Evolutionary conservation across 2,797 vertebrate genomes (phyloP), one percentile per base, ranked within the genome.

Genomic region (Coranthus polyacanthus): DNA sequence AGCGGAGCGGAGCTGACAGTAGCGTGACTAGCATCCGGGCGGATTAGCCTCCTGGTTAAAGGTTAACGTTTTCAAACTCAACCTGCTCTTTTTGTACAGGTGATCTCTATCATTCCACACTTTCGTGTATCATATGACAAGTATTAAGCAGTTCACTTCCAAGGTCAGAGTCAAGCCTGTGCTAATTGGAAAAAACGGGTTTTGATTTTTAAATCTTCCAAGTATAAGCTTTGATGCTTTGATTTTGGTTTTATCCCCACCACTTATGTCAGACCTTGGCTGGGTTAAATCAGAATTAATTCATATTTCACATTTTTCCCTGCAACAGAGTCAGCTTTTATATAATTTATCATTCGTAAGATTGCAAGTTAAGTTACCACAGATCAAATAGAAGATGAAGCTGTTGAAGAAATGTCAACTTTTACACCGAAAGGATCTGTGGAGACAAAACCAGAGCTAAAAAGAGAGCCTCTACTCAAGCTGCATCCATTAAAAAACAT

Each of bases 31-130:
- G 64, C 85, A 68, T 86, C 80, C 62, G 50, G 73, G 79, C 63
- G 81, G 88, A 89, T 91, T 85, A 89, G 67, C 71, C 38, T n/a
- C 6, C 42, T 6, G 58, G 76, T 57, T 50, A 76, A 75, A 79
- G 64, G 66, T 54, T 54, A 63, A 38, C 29, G 16, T 82, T 78
- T 63, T 34, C 47, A 58, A 75, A 65, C 73, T 56, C 63, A 9
- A 34, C 49, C 15, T 0, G 13, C 37, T 50, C 22, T 65, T 6
- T 42, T 58, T 59, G 29, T 51, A 50, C 65, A 63, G 80, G 51
- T 82, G 61, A 75, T 74, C 74, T 43, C 63, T 55, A 61, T 79
- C 79, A 41, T 62, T 64, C 51, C 62, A 43, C 54, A 53, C 47
- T 82, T 61, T 69, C 60, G 67, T 36, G 2, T 54, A 46, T 84